These are phyloP conservation scores for Dermatemys mawii DNA, from an alignment of 2,113 vertebrate species.

Conservation along the genomic window DNA sequence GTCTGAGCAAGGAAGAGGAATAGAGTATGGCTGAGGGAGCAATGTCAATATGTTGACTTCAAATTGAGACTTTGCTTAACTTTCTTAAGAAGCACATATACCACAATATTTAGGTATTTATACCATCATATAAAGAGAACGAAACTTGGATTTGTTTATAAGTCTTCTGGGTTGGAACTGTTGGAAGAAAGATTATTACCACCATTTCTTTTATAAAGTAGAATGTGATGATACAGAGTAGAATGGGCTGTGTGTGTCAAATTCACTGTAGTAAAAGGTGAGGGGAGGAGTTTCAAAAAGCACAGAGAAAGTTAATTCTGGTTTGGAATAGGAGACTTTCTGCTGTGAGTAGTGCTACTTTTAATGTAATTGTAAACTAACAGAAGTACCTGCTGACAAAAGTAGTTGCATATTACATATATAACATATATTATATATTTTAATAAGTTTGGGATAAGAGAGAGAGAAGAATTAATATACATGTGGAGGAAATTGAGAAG, in stretches of 20 bases:
- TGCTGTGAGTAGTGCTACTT: not conserved
- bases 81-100: constrained; percentile 9
- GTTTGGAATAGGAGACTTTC: not conserved
- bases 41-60: not conserved
- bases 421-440: not conserved
- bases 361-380: not conserved
- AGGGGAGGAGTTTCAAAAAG: not conserved
- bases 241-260: not conserved
- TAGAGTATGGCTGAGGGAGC: not conserved
- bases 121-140: not conserved
- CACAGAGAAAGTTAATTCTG: not conserved
- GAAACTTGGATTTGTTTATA: not conserved
- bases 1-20: not conserved
- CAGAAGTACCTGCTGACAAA: not conserved
- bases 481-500: constrained; percentile 72
- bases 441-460: not conserved
- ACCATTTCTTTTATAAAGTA: not conserved
- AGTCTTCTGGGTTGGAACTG: no score
- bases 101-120: not conserved
- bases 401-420: not conserved
- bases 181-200: not conserved
- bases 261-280: not conserved
- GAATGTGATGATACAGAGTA: not conserved
- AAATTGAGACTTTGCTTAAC: not conserved
- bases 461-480: constrained; percentile 8